Conservation (phyloP, 2,888 invertebrate species). For the Drosophila setosimentum region DNA sequence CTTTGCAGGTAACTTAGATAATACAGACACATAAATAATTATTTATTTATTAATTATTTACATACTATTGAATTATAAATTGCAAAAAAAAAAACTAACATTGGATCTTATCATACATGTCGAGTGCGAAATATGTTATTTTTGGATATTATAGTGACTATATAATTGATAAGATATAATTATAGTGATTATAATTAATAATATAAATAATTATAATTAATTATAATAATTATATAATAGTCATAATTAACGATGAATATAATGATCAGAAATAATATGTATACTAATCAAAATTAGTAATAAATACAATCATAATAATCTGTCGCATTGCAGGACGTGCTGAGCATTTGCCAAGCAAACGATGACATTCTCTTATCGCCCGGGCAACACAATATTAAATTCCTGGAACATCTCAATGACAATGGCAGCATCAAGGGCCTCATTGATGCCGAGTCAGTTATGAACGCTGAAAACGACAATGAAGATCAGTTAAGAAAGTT, state of each 20-base stretch:
- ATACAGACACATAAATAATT: background rate
- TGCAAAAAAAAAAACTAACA: background rate
- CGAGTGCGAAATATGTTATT: background rate
- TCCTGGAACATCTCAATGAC: conserved; percentile 86
- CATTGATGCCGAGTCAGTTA: conserved; percentile 22
- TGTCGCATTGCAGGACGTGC: conserved; percentile 77
- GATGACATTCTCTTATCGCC: conserved; percentile 86
- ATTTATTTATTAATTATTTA: background rate
- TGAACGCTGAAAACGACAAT: background rate
- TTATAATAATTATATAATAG: background rate
- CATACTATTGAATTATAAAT: background rate
- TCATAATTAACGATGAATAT: background rate
- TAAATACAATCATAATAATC: background rate
- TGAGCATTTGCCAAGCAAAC: conserved; percentile 82
- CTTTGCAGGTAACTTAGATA: conserved; percentile 68
- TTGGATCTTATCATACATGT: background rate
- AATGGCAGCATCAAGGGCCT: conserved; percentile 83
- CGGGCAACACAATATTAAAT: conserved; percentile 86
- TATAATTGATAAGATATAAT: too few relatives aligned
- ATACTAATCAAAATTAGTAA: background rate
- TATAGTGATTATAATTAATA: background rate
- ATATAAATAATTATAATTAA: background rate
- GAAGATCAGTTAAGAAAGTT: conserved; percentile 42
- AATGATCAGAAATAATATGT: background rate
- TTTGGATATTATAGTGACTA: background rate